A percentile compares a stretch with the other conserved stretches of the same genome.
Conservation (phyloP, 2,797 vertebrate genomes). For the Allobates femoralis region DNA sequence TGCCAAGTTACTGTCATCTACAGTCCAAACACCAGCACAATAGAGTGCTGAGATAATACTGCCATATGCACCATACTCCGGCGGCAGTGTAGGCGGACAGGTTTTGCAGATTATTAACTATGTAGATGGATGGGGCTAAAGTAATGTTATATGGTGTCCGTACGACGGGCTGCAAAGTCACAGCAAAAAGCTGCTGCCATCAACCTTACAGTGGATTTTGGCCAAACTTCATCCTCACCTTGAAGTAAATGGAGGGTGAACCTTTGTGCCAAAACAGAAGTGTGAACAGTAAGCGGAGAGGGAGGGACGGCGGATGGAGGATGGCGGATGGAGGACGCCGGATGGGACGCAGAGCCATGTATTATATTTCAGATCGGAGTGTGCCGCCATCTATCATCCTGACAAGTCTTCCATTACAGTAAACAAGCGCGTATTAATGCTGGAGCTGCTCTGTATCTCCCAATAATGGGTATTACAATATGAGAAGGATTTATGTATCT, state of each 20-base stretch:
- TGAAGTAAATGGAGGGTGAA: not conserved
- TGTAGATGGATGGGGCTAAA: too few species aligned
- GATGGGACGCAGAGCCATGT: not conserved
- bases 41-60: too few species aligned
- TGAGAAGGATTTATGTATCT: not conserved
- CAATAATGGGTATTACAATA: conserved; percentile 19
- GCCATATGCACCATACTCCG: too few species aligned
- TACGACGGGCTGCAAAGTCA: not conserved
- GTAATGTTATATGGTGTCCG: too few species aligned
- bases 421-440: conserved; percentile 20
- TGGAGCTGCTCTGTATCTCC: not conserved
- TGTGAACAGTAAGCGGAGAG: not conserved
- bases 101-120: too few species aligned
- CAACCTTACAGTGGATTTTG: not conserved
- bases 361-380: conserved; percentile 3
- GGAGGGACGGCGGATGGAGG: not conserved
- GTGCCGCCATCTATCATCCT: conserved; percentile 15
- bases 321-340: too few species aligned
- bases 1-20: too few species aligned
- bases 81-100: too few species aligned
- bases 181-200: not conserved
- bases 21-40: too few species aligned
- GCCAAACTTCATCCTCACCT: not conserved
- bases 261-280: conserved; percentile 1
- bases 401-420: conserved; percentile 14